Evolutionary conservation across 2,113 vertebrate species (phyloP).

Genomic region (Cnemophilus loriae): DNA sequence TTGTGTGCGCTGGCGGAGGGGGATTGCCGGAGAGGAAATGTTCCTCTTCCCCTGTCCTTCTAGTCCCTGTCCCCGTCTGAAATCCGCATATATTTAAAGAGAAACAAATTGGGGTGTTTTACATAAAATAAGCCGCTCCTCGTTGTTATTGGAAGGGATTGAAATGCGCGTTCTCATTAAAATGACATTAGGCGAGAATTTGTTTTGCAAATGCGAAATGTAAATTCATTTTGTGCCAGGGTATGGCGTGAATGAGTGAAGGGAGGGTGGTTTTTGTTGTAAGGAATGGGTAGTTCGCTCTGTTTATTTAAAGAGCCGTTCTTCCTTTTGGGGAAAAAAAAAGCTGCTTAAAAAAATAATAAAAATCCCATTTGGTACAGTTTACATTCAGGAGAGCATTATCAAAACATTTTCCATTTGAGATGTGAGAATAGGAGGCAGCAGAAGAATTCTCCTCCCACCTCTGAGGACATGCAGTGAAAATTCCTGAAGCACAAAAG

Average conservation of each 20-base stretch:
- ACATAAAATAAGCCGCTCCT: constrained; percentile 32
- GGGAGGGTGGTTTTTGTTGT: constrained; percentile 60
- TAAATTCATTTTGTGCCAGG: constrained; percentile 55
- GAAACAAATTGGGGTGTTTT: constrained; percentile 7
- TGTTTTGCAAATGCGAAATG: constrained; percentile 71
- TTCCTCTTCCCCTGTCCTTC: neutral
- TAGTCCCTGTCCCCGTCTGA: neutral
- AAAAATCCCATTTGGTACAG: constrained; percentile 20
- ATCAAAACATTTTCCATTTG: constrained; percentile 43
- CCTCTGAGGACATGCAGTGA: neutral
- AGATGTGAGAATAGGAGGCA: constrained; percentile 10
- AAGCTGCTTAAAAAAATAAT: constrained; percentile 9
- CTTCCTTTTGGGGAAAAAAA: constrained; percentile 40
- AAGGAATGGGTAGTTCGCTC: constrained; percentile 23
- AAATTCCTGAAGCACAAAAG: constrained; percentile 59
- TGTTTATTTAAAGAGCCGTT: constrained; percentile 53
- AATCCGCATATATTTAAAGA: constrained; percentile 22
- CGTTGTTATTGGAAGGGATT: constrained; percentile 29
- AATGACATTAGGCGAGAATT: constrained; percentile 47
- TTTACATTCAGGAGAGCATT: constrained; percentile 32
- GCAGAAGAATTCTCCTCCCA: constrained; percentile 30
- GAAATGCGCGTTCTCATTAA: constrained; percentile 42
- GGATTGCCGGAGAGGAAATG: neutral
- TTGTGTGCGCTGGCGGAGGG: neutral
- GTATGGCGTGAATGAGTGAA: constrained; percentile 45